Evolutionary conservation across 2,797 vertebrate species (phyloP), one percentile per base, ranked within the genome.

Genomic region (Hippopotamyrus pictus): DNA sequence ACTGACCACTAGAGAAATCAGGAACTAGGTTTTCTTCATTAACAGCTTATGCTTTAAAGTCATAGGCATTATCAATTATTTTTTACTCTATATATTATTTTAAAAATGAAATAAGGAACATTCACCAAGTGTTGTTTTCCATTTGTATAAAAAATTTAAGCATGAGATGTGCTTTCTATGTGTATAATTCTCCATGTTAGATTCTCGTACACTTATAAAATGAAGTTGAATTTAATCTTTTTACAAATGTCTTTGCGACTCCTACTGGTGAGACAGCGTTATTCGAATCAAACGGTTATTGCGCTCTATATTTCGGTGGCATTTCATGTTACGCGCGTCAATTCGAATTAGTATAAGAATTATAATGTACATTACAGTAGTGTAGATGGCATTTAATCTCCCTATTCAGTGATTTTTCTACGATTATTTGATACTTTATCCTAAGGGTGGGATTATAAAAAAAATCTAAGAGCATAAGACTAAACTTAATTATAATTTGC

Each of bases 231-330:
- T 87, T 22, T 37, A 87, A 59, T 54, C 17, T 54, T 59, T 54
- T 76, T 51, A 48, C 22, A 48, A 44, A 73, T 48, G 29, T 29
- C 33, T 62, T 89, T 51, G 73, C 79, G 88, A 83, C 76, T 29
- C 76, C 88, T 89, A 53, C 73, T 89, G 88, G 88, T 22, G 29
- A 83, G 76, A 46, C 76, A 9, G 17, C 76, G 76, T n/a, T 17
- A 82, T 46, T 82, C 19, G 7, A 9, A 44, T 82, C 6, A n/a
- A 82, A 82, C n/a, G 3, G 37, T 82, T 17, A 82, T 82, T 82
- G 41, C 41, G 7, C 37, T 8, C 37, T 41, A 19, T 41, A 79
- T 79, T 44, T 79, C 37, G 37, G 76, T 46, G 41, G 37, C 7
- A 44, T 82, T 82, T 82, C 76, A 22, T 46, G 17, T 82, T 22